These are phyloP conservation scores for Pardosa pseudoannulata DNA, from an alignment of 2,888 invertebrate species.

Conservation along the genomic window DNA sequence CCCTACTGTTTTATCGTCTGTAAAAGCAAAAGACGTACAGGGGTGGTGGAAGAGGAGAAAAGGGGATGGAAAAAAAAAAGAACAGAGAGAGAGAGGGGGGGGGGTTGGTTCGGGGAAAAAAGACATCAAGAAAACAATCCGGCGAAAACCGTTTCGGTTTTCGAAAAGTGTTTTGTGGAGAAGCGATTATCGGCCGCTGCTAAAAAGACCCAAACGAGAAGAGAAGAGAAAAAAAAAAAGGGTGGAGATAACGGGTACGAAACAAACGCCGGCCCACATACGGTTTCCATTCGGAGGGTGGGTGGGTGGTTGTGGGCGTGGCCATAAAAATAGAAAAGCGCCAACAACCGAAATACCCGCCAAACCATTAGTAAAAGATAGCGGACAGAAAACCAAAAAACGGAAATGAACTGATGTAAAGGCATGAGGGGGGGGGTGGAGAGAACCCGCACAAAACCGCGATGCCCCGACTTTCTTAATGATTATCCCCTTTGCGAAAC, in stretches of 20 bases:
- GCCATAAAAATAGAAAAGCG: constrained; percentile 34
- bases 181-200: constrained; percentile 22
- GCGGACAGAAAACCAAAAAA: constrained; percentile 32
- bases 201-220: neutral
- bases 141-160: constrained; percentile 28
- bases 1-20: constrained; percentile 1
- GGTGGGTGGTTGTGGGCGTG: neutral
- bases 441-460: constrained; percentile 9
- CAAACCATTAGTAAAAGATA: constrained; percentile 52
- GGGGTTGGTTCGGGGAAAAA: too few relatives aligned
- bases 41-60: neutral
- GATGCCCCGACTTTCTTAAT: constrained; percentile 68
- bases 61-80: neutral
- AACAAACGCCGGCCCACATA: constrained; percentile 19
- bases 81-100: neutral
- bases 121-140: constrained; percentile 22
- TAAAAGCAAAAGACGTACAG: neutral
- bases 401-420: constrained; percentile 43
- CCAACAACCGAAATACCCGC: constrained; percentile 23
- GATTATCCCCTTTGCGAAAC: constrained; percentile 65
- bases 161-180: constrained; percentile 53
- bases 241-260: constrained; percentile 14
- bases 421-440: too few relatives aligned
- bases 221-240: constrained; percentile 9
- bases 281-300: neutral